These are phyloP conservation scores for Anas georgica DNA, from an alignment of 2,797 vertebrate species.

Conservation along the genomic window DNA sequence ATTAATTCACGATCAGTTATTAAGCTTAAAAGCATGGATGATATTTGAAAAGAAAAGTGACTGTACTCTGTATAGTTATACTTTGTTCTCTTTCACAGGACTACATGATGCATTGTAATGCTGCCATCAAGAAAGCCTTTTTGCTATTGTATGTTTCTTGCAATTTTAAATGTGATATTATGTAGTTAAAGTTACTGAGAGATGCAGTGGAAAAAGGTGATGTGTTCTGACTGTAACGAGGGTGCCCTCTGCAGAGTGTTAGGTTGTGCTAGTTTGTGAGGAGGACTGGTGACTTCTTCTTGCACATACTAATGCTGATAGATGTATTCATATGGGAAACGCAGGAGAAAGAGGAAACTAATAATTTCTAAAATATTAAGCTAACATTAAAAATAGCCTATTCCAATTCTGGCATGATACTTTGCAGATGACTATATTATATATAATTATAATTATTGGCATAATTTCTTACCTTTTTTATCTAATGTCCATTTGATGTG, in stretches of 20 bases:
- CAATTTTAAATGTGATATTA: constrained; percentile 47
- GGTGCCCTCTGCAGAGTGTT: constrained; percentile 76
- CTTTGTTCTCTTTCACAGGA: constrained; percentile 24
- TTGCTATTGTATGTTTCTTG: constrained; percentile 24
- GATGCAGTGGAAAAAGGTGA: neutral
- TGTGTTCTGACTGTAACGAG: constrained; percentile 56
- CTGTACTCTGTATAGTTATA: neutral
- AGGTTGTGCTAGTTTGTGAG: neutral
- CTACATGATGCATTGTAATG: constrained; percentile 1
- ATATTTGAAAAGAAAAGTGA: constrained; percentile 44
- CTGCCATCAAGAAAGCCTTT: constrained; percentile 23
- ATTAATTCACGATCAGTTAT: constrained; percentile 46
- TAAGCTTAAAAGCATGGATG: constrained; percentile 44
- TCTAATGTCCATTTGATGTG: neutral
- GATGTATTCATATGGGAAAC: neutral
- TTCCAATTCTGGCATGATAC: neutral
- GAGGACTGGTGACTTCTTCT: neutral
- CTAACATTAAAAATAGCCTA: neutral
- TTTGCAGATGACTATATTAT: neutral
- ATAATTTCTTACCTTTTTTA: neutral
- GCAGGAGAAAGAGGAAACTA: neutral
- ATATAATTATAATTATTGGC: neutral
- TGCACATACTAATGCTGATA: no score
- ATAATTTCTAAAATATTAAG: neutral
- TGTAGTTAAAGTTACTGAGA: neutral